phyloP scores from a whole-genome alignment of 2,113 vertebrate species.

The Halcyon malimbica region DNA sequence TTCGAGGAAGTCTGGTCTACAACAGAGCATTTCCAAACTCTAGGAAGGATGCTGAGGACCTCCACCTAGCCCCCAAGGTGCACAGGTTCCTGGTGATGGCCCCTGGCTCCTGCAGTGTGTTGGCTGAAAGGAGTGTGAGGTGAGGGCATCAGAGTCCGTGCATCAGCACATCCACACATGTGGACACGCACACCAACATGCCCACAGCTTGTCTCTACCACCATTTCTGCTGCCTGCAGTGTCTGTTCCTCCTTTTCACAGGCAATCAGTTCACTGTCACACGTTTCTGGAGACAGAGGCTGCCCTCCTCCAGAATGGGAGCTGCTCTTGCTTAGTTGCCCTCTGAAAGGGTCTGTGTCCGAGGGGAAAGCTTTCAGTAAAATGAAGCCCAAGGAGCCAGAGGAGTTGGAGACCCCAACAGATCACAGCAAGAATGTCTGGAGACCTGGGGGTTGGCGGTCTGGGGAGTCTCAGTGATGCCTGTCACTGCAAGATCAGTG shows the following conservation, averaged over 20 bases:
- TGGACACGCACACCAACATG: neutral
- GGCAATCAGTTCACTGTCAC: neutral
- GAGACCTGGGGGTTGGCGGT: neutral
- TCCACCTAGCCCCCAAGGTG: neutral
- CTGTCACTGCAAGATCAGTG: neutral
- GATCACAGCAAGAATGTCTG: neutral
- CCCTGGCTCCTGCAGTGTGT: neutral
- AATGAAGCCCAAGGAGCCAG: neutral
- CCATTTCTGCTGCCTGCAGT: neutral
- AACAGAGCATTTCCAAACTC: neutral
- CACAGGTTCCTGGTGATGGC: neutral
- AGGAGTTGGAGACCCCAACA: neutral
- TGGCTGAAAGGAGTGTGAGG: neutral
- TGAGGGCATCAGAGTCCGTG: neutral
- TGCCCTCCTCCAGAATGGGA: fast-evolving
- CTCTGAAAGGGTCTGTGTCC: neutral
- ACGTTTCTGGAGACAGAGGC: neutral
- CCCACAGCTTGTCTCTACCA: neutral
- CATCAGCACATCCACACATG: neutral
- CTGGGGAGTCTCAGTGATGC: neutral
- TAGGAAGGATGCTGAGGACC: neutral
- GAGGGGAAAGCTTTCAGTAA: neutral
- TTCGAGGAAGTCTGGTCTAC: neutral
- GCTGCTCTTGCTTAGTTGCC: neutral
- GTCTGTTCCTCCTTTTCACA: neutral